Conservation (phyloP, 2,888 invertebrate genomes). For the Dasysyrphus tricinctus region DNA sequence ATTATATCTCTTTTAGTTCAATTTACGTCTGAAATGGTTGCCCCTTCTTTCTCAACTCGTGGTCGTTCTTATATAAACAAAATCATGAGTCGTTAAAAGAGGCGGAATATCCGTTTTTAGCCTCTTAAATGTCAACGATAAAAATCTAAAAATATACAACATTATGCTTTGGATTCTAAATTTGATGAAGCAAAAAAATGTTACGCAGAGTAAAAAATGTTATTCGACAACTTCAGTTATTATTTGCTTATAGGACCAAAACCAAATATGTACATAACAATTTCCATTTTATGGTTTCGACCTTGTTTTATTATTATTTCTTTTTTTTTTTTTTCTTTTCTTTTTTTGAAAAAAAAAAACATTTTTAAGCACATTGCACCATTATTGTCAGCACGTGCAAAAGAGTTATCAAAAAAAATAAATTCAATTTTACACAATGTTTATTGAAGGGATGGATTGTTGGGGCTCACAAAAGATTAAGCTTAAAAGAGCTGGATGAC, state of each 20-base stretch:
- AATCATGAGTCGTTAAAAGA: constrained; percentile 1
- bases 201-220: neutral
- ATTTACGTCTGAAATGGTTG: neutral
- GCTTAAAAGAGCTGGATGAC: neutral
- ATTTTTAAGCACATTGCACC: constrained; percentile 6
- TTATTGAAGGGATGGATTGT: constrained; percentile 14
- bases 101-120: constrained; percentile 8
- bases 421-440: constrained; percentile 16
- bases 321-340: neutral
- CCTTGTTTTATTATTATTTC: neutral
- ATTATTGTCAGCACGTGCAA: constrained; percentile 28
- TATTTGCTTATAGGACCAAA: constrained; percentile 1
- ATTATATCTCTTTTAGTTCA: neutral
- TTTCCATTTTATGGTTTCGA: constrained; percentile 5
- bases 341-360: no score
- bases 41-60: neutral
- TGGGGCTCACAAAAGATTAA: constrained; percentile 1
- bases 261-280: neutral
- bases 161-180: neutral
- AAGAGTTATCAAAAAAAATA: constrained; percentile 22
- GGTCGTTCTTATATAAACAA: neutral
- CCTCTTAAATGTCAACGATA: constrained; percentile 5
- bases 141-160: constrained; percentile 10
- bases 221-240: constrained; percentile 3
- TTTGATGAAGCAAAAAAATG: neutral